These are phyloP conservation scores for Lagria hirta DNA, from an alignment of 2,888 invertebrate genomes.

Conservation along the genomic window DNA sequence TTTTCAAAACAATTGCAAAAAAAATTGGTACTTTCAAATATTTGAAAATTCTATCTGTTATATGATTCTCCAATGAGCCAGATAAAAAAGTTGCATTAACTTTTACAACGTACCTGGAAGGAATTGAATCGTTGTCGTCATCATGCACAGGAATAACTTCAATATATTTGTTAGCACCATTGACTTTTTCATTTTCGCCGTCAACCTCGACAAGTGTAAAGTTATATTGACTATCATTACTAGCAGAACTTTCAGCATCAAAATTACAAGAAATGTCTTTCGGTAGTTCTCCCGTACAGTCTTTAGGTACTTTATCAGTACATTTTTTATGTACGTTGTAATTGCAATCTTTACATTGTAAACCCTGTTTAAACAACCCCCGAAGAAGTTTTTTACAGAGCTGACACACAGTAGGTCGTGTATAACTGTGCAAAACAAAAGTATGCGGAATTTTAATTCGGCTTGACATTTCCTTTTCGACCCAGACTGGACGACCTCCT, in stretches of 20 bases:
- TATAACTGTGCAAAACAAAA: constrained; percentile 95
- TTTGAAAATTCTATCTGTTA: too few relatives aligned
- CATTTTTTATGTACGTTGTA: constrained; percentile 97
- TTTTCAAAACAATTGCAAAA: too few relatives aligned
- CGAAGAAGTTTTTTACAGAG: constrained; percentile 93
- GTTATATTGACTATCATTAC: constrained; percentile 57
- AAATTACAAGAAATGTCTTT: constrained; percentile 55
- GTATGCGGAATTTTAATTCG: constrained; percentile 87
- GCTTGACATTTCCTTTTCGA: constrained; percentile 68
- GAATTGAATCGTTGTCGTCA: constrained; percentile 52
- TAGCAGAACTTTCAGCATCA: constrained; percentile 59
- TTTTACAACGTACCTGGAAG: constrained; percentile 53
- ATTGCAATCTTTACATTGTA: constrained; percentile 97
- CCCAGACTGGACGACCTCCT: constrained; percentile 69
- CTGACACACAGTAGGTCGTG: constrained; percentile 94
- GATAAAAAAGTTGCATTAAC: neutral
- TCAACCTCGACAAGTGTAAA: constrained; percentile 59
- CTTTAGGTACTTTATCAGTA: constrained; percentile 83
- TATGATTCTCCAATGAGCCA: too few relatives aligned
- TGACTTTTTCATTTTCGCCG: constrained; percentile 39
- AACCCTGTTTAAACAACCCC: constrained; percentile 93
- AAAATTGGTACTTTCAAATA: too few relatives aligned
- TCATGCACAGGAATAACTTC: constrained; percentile 55
- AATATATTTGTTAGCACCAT: constrained; percentile 43
- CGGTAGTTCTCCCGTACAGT: constrained; percentile 81